Conservation (phyloP, 2,797 vertebrate genomes). For the Halcyon leucocephala region DNA sequence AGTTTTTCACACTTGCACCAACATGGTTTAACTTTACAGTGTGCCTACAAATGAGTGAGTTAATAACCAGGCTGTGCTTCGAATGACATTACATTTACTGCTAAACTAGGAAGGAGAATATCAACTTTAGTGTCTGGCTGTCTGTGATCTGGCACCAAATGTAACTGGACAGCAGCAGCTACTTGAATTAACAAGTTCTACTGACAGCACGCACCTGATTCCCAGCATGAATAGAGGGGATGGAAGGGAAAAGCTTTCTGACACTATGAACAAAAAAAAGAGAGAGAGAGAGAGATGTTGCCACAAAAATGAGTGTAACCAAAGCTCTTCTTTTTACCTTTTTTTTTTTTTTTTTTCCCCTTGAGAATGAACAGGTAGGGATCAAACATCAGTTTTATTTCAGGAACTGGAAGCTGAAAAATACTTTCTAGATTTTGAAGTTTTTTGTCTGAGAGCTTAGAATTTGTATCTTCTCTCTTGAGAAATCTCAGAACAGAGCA, state of each 20-base stretch:
- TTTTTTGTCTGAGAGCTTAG: neutral
- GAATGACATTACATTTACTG: neutral
- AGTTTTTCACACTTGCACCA: neutral
- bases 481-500: conserved; percentile 30
- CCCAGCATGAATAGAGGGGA: neutral
- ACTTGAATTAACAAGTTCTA: conserved; percentile 7
- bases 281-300: neutral
- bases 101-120: conserved; percentile 10
- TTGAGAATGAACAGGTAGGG: neutral
- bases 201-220: neutral
- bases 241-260: neutral
- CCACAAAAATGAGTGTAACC: neutral
- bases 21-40: neutral
- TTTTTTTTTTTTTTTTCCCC: neutral
- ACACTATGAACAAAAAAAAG: neutral
- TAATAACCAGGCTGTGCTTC: neutral
- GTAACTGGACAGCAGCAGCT: conserved; percentile 36
- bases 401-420: neutral
- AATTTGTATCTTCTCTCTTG: neutral
- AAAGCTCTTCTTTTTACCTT: neutral
- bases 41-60: neutral
- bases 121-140: neutral
- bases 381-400: neutral
- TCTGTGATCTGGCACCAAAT: conserved; percentile 11
- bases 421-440: neutral